Evolutionary conservation across 2,113 vertebrate species (phyloP).

Genomic region (Isurus oxyrinchus): DNA sequence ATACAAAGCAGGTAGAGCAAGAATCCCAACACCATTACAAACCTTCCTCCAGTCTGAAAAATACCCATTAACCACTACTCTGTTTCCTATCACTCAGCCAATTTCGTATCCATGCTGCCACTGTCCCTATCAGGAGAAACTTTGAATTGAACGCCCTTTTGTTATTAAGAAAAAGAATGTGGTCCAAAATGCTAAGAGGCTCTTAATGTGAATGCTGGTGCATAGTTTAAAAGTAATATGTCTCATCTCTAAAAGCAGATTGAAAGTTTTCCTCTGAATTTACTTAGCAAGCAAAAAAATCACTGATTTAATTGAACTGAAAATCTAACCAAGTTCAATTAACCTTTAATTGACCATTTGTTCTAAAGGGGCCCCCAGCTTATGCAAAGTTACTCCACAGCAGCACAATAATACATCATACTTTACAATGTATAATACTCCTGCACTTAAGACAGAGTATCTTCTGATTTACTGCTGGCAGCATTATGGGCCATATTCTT

Average conservation of each 20-base stretch:
- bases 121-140: background rate
- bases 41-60: too few species aligned
- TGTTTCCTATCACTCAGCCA: background rate
- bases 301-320: background rate
- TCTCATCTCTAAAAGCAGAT: background rate
- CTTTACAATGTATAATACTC: background rate
- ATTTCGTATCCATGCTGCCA: background rate
- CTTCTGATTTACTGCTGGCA: background rate
- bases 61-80: too few species aligned
- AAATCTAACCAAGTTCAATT: background rate
- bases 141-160: background rate
- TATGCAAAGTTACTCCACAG: background rate
- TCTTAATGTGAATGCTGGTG: background rate
- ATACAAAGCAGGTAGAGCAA: too few species aligned
- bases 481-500: background rate
- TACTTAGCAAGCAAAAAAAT: background rate
- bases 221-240: background rate
- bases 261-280: background rate
- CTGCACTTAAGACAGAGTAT: background rate
- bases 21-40: background rate
- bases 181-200: background rate
- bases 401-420: background rate
- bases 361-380: background rate
- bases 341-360: background rate
- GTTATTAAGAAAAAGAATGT: background rate